Evolutionary conservation across 2,888 invertebrate species (phyloP).

Genomic region (Alloscopus bannaensis): DNA sequence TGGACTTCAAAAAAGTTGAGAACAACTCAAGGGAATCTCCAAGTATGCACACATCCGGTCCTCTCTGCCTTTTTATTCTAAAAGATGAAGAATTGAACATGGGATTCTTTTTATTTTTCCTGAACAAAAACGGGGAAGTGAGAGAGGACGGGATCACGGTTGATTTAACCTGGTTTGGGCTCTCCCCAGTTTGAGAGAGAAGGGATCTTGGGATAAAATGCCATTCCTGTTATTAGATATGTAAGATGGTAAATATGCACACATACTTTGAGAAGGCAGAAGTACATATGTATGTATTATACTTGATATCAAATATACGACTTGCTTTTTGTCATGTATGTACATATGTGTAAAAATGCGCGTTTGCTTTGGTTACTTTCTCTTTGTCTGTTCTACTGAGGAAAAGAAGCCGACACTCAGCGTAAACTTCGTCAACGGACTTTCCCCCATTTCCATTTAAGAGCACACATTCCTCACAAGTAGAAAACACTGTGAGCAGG

Average conservation of each 20-base stretch:
- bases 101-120: not conserved
- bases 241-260: too few species aligned
- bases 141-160: slow-evolving; percentile 32
- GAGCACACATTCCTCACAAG: too few species aligned
- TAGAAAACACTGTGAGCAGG: too few species aligned
- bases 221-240: slow-evolving; percentile 22
- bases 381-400: not conserved
- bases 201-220: not conserved
- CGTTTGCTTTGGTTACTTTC: not conserved
- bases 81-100: slow-evolving; percentile 8
- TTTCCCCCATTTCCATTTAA: not conserved
- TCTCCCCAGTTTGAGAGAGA: not conserved
- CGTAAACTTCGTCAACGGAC: not conserved
- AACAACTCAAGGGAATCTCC: too few species aligned
- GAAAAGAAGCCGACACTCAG: not conserved
- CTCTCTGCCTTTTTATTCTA: not conserved
- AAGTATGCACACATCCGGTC: slow-evolving; percentile 26
- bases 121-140: not conserved
- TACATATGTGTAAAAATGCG: not conserved
- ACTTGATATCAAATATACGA: not conserved
- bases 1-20: too few species aligned
- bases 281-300: slow-evolving; percentile 17
- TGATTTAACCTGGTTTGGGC: slow-evolving; percentile 40
- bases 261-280: too few species aligned
- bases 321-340: not conserved